phyloP scores from a whole-genome alignment of 1,140 invertebrate species.

The Drosophila bipectinata region DNA sequence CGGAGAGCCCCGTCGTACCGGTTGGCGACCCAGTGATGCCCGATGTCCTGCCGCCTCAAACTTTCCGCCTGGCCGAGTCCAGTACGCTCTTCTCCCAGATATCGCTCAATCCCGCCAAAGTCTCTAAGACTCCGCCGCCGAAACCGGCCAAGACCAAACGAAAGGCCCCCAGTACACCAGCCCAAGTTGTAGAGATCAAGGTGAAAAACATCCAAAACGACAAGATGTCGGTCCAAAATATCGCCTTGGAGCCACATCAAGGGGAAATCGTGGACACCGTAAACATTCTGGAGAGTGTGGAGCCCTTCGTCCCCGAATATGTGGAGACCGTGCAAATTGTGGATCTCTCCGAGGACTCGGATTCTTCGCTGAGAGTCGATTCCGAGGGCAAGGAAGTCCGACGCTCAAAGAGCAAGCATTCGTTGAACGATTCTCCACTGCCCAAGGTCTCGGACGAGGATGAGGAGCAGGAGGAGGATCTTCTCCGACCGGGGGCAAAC shows the following conservation, averaged over 20 bases:
- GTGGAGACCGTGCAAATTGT: constrained; percentile 83
- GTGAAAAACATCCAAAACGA: constrained; percentile 79
- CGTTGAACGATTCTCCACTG: constrained; percentile 43
- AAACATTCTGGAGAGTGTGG: constrained; percentile 81
- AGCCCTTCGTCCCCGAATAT: constrained; percentile 78
- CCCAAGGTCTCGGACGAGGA: constrained; percentile 27
- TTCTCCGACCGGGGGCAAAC: constrained; percentile 53
- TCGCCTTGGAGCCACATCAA: constrained; percentile 65
- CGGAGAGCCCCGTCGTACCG: neutral
- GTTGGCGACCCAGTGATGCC: constrained; percentile 60
- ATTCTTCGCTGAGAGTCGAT: constrained; percentile 71
- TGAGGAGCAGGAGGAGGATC: constrained; percentile 26
- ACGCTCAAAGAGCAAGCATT: constrained; percentile 72
- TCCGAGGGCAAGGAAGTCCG: constrained; percentile 57
- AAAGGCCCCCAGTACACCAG: constrained; percentile 57
- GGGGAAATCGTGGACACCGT: constrained; percentile 81
- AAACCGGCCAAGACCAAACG: constrained; percentile 64
- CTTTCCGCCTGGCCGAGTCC: constrained; percentile 87
- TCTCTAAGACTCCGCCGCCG: constrained; percentile 19
- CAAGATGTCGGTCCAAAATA: constrained; percentile 82
- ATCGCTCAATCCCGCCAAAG: constrained; percentile 79
- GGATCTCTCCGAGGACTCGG: constrained; percentile 79
- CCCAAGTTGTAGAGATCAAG: constrained; percentile 77
- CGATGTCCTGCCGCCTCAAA: constrained; percentile 84
- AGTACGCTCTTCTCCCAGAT: constrained; percentile 89